A percentile compares a stretch with the other conserved stretches of the same genome.
These are phyloP conservation scores for Myiagra hebetior DNA, from an alignment of 2,113 vertebrate genomes.

Conservation along the genomic window DNA sequence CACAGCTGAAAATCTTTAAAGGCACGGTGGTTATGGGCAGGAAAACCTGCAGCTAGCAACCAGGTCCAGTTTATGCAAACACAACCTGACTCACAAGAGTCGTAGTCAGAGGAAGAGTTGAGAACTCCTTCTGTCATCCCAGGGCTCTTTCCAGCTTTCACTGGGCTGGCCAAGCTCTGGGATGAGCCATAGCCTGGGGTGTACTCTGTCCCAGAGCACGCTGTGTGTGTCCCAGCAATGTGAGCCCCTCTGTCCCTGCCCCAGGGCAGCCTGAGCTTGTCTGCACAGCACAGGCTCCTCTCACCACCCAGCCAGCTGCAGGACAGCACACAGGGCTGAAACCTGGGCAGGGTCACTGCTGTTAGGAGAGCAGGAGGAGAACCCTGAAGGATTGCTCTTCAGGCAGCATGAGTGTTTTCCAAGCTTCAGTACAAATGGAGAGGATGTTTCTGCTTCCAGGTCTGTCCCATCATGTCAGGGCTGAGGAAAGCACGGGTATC, in stretches of 20 bases:
- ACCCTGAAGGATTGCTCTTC: not conserved
- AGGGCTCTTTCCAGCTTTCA: not conserved
- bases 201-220: not conserved
- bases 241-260: not conserved
- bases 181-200: not conserved
- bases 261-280: not conserved
- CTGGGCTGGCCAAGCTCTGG: not conserved
- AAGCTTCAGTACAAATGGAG: not conserved
- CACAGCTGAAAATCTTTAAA: not conserved
- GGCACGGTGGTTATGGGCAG: not conserved
- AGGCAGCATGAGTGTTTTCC: not conserved
- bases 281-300: not conserved
- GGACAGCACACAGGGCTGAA: not conserved
- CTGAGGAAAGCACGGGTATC: not conserved
- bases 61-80: slow-evolving; percentile 51
- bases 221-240: not conserved
- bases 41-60: slow-evolving; percentile 56
- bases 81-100: slow-evolving; percentile 60
- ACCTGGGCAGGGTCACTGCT: not conserved
- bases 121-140: slow-evolving; percentile 23
- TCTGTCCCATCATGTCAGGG: not conserved
- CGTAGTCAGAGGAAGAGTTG: not conserved
- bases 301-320: not conserved
- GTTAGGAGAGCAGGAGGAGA: not conserved
- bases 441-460: not conserved